Percentiles rank a stretch among this genome's conserved stretches.
phyloP scores from a whole-genome alignment of 1,140 invertebrate genomes.

The Polyergus mexicanus region DNA sequence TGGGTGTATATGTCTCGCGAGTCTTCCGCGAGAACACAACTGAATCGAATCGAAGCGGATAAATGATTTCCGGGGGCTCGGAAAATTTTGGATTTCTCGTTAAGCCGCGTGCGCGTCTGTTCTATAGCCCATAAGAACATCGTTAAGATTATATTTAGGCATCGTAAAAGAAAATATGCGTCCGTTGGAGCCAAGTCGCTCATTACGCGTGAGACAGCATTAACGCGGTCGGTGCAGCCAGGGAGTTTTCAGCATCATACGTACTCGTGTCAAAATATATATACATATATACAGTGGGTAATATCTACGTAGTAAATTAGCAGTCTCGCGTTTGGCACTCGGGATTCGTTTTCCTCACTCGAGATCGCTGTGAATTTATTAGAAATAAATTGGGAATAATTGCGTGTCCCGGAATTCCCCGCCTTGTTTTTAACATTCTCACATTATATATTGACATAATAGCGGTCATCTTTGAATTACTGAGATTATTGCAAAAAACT shows the following conservation, averaged over 20 bases:
- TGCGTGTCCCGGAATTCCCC: slow-evolving; percentile 5
- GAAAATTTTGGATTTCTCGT: slow-evolving; percentile 72
- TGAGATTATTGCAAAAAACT: background rate
- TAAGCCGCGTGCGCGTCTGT: slow-evolving; percentile 44
- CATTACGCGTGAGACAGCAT: slow-evolving; percentile 85
- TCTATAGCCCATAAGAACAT: slow-evolving; percentile 82
- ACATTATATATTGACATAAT: background rate
- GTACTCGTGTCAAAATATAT: slow-evolving; percentile 74
- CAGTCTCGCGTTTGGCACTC: background rate
- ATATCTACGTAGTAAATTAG: slow-evolving; percentile 58
- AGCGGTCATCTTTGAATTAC: background rate
- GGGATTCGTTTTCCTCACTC: slow-evolving; percentile 16
- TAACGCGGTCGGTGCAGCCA: slow-evolving; percentile 79
- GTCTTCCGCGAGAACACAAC: slow-evolving; percentile 20
- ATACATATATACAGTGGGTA: slow-evolving; percentile 35
- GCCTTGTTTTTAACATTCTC: background rate
- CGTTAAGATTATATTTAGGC: slow-evolving; percentile 87
- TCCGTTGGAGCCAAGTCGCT: slow-evolving; percentile 86
- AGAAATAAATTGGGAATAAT: slow-evolving; percentile 41
- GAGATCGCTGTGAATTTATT: slow-evolving; percentile 26
- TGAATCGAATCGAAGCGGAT: slow-evolving; percentile 20
- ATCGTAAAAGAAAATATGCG: slow-evolving; percentile 86
- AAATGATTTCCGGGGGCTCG: slow-evolving; percentile 29
- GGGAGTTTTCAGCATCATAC: slow-evolving; percentile 73
- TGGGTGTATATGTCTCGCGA: background rate